Conservation (phyloP, 1,140 invertebrate species). For the Apis laboriosa region DNA sequence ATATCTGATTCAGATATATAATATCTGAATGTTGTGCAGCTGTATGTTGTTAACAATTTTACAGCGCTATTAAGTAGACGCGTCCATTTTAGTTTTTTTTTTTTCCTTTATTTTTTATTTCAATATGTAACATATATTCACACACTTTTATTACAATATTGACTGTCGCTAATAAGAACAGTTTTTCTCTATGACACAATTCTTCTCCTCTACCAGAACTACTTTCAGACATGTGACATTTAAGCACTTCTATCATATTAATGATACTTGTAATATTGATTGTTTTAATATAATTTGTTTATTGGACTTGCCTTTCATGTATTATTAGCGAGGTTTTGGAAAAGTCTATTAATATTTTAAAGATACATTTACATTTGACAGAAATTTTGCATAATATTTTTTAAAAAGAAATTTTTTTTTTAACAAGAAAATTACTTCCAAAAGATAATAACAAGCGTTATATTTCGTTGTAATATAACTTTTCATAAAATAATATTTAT, state of each 20-base stretch:
- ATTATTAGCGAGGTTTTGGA: background rate
- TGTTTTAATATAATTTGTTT: background rate
- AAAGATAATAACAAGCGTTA: background rate
- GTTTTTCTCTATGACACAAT: constrained; percentile 5
- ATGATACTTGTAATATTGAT: background rate
- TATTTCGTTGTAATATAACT: background rate
- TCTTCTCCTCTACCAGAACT: background rate
- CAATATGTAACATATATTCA: constrained; percentile 27
- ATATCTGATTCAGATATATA: background rate
- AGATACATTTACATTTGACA: constrained; percentile 15
- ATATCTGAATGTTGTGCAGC: background rate
- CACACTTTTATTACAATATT: constrained; percentile 18
- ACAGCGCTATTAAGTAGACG: constrained; percentile 5
- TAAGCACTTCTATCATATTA: constrained; percentile 23
- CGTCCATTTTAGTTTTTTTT: background rate
- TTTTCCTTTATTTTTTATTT: background rate
- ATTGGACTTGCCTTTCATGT: background rate
- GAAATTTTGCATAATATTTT: background rate
- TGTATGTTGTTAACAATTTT: constrained; percentile 25
- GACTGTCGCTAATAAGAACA: constrained; percentile 15
- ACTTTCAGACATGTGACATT: constrained; percentile 10
- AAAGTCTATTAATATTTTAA: background rate
- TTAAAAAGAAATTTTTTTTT: background rate
- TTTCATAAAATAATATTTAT: background rate
- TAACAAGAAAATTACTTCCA: background rate